These are phyloP conservation scores for Peromyscus melanophrys DNA, from an alignment of 2,797 vertebrate genomes.

Conservation along the genomic window DNA sequence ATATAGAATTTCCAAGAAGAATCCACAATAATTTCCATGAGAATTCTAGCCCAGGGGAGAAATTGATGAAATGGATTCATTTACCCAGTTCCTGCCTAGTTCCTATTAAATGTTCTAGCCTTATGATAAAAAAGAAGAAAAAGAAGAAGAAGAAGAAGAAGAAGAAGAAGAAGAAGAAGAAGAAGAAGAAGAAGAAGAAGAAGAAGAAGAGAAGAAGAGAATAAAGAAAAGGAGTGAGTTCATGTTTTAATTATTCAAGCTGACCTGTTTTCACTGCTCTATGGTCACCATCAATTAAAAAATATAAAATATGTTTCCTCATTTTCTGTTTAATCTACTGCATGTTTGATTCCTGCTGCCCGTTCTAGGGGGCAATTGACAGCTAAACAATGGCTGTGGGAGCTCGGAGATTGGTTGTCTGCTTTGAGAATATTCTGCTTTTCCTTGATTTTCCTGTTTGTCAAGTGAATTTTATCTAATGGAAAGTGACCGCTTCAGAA, in stretches of 20 bases:
- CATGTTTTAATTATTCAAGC: conserved; percentile 34
- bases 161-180: background rate
- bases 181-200: background rate
- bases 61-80: conserved; percentile 82
- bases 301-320: conserved; percentile 13
- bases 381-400: background rate
- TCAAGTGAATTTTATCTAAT: conserved; percentile 18
- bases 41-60: conserved; percentile 74
- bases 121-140: background rate
- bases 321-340: background rate
- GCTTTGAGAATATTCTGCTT: background rate
- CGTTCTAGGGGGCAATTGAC: background rate
- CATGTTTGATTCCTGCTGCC: background rate
- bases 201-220: no score
- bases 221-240: background rate
- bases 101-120: conserved; percentile 65
- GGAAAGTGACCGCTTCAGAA: conserved; percentile 4
- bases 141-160: background rate
- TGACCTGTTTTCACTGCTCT: background rate
- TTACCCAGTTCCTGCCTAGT: conserved; percentile 43
- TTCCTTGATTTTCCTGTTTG: background rate
- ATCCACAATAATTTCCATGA: conserved; percentile 81
- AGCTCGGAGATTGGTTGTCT: background rate
- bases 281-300: background rate
- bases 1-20: conserved; percentile 71